These are phyloP conservation scores for Cygnus atratus DNA, from an alignment of 2,113 vertebrate genomes.

Conservation along the genomic window DNA sequence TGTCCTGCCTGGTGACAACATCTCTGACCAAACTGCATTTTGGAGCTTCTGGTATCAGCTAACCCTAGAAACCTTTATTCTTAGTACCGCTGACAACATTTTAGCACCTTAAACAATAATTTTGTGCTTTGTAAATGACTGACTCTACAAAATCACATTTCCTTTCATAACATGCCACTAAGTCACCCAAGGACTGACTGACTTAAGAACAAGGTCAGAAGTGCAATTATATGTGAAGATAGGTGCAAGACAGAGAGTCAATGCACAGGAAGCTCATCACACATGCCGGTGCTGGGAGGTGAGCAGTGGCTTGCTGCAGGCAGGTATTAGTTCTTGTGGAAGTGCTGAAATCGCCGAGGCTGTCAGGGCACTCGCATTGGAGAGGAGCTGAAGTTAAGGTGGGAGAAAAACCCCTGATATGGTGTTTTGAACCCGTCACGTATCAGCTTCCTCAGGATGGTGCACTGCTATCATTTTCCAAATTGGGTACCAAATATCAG, in stretches of 20 bases:
- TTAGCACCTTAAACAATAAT: not conserved
- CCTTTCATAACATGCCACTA: not conserved
- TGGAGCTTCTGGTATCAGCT: not conserved
- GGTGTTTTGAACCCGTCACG: not conserved
- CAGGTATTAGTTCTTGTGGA: constrained; percentile 17
- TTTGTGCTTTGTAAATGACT: not conserved
- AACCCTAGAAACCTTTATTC: not conserved
- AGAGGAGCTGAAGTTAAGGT: not conserved
- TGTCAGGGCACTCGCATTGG: not conserved
- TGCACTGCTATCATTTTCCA: not conserved
- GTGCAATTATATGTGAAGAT: not conserved
- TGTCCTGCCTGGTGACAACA: not conserved
- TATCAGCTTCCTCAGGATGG: not conserved
- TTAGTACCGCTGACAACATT: not conserved
- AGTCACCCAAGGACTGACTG: constrained; percentile 1
- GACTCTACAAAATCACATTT: fast-evolving
- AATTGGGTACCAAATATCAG: not conserved
- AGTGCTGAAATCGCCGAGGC: constrained; percentile 9
- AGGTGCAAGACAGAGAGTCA: not conserved
- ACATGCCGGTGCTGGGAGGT: not conserved
- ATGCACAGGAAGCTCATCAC: not conserved
- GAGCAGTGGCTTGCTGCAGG: constrained; percentile 16
- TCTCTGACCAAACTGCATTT: not conserved
- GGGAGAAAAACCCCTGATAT: not conserved
- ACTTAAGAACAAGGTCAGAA: not conserved